Base-by-base conservation (phyloP, 53 echinoderm and acorn worm species). In the Stichopus horrens region DNA sequence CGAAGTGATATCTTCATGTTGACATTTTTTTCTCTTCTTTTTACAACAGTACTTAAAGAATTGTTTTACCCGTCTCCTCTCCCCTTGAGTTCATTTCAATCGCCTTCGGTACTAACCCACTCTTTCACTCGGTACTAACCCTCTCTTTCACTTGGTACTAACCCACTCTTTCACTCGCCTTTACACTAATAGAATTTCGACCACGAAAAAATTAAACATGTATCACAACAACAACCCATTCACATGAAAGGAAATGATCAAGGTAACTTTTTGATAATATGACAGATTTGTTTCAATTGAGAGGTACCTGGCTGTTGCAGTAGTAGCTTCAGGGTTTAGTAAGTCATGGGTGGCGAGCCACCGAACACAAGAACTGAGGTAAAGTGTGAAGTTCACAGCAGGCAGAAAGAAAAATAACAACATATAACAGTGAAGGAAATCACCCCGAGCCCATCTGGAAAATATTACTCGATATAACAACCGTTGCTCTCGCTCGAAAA, bases 391-490 rank as follows among this genome's bases (percentile, higher is more conserved):
- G 79, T 79, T 79, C 55, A 55, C 55, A 79, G 79, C 8, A 23
- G 55, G 79, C 5, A 63, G 16, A 63, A 63, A 63, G 4, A 7
- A 63, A 63, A 63, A 63, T 63, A 63, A 63, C 10, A 63, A 63
- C 79, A 79, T 9, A 79, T 55, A 79, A 55, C 19, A 51, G 18
- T 53, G 14, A 51, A 54, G 79, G 55, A 79, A 79, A n/a, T 55
- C 51, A 54, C 76, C 76, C 53, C 51, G 13, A 76, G 76, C 53
- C 13, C 79, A 79, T 19, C 79, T 79, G 79, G 79, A 79, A 79
- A 53, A 79, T 55, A 79, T 79, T 79, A 79, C 79, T 55, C 53
- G 5, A 51, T 18, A 79, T 2, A n/a, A 37, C 23, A 79, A 16
- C 79, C 5, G 7, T 16, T 16, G n/a, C 56, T 55, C 63, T 63